Conservation (phyloP, 2,113 vertebrate species). For the Dipodomys merriami region DNA sequence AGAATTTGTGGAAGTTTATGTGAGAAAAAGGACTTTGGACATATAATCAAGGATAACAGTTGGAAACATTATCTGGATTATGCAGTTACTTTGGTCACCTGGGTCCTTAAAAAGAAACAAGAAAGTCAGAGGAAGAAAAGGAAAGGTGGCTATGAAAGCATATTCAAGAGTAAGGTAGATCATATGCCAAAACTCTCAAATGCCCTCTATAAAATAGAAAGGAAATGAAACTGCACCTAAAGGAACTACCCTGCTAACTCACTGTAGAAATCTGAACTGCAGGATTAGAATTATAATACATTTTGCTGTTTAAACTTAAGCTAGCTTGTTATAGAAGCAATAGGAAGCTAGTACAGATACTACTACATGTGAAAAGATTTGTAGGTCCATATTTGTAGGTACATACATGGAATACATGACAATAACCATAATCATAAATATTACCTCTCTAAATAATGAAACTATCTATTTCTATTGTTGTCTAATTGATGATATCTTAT, state of each 20-base stretch:
- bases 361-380: neutral
- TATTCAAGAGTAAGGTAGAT: no score
- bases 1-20: neutral
- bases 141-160: neutral
- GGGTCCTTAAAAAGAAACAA: neutral
- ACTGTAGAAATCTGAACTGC: neutral
- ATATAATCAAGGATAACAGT: no score
- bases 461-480: neutral
- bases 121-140: neutral
- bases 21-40: neutral
- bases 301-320: neutral
- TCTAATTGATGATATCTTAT: constrained; percentile 15
- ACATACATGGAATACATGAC: neutral
- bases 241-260: neutral
- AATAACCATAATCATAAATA: no score
- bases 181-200: neutral
- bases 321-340: neutral
- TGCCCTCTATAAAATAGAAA: neutral
- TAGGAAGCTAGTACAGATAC: neutral
- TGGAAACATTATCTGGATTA: neutral
- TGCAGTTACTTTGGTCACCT: neutral
- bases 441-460: neutral
- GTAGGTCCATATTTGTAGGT: neutral
- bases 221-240: neutral
- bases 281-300: neutral